phyloP scores from a whole-genome alignment of 2,113 vertebrate genomes.

The Mohoua ochrocephala region DNA sequence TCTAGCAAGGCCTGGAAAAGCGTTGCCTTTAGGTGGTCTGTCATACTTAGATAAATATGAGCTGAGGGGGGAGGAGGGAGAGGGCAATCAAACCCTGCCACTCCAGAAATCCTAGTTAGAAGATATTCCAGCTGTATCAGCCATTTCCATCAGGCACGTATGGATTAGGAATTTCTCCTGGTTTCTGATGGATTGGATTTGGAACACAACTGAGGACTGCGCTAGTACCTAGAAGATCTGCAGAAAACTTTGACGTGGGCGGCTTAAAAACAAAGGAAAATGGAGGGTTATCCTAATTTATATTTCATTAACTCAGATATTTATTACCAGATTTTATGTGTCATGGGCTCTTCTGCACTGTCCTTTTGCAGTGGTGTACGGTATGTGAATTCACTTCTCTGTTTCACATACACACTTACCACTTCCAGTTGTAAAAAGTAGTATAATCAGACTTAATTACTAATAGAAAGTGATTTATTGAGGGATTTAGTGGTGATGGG shows the following conservation, averaged over 20 bases:
- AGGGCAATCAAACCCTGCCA: not conserved
- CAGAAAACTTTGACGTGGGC: not conserved
- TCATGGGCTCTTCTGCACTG: not conserved
- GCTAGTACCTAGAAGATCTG: not conserved
- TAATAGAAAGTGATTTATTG: not conserved
- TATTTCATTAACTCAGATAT: not conserved
- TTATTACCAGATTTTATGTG: not conserved
- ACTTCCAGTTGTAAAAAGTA: not conserved
- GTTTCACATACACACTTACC: not conserved
- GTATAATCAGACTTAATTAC: not conserved
- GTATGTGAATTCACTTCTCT: not conserved
- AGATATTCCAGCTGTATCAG: not conserved
- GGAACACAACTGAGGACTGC: slow-evolving; percentile 14
- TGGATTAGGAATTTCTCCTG: not conserved
- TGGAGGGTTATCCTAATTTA: not conserved
- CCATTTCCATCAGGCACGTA: not conserved
- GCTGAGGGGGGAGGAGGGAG: not conserved
- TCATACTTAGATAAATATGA: not conserved
- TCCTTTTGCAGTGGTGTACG: not conserved
- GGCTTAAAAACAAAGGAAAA: not conserved
- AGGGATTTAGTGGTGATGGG: not conserved
- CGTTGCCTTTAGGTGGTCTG: not conserved
- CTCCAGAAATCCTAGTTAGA: slow-evolving; percentile 14
- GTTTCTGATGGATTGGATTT: not conserved
- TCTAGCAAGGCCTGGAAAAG: not conserved